Conservation (phyloP, 2,113 vertebrate genomes). For the Regulus satrapa region DNA sequence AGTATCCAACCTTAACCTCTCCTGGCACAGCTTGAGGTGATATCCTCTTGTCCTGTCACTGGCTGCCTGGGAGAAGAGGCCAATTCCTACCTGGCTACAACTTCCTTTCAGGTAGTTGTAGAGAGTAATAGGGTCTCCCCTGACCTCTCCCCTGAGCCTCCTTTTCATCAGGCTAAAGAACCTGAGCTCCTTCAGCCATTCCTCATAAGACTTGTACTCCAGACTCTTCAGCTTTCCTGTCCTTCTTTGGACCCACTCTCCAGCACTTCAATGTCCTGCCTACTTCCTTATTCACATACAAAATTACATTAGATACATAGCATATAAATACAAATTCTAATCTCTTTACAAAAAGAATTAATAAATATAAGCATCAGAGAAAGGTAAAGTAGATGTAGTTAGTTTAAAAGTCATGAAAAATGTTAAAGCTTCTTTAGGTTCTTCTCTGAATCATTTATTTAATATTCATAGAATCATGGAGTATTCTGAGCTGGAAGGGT, state of each 20-base stretch:
- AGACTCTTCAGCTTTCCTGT: not conserved
- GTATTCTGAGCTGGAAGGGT: not conserved
- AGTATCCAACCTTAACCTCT: not conserved
- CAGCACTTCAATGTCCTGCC: not conserved
- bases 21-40: not conserved
- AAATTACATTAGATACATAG: not conserved
- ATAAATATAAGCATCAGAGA: not conserved
- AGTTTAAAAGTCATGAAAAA: not conserved
- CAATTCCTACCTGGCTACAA: rapidly evolving
- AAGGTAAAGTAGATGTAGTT: not conserved
- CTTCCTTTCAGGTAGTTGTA: not conserved
- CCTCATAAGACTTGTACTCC: not conserved
- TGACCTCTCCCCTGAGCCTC: not conserved
- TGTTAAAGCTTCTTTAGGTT: not conserved
- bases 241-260: not conserved
- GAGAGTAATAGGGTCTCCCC: not conserved
- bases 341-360: not conserved
- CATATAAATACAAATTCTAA: not conserved
- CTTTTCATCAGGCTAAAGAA: not conserved
- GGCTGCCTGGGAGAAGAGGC: not conserved
- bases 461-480: not conserved
- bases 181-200: not conserved
- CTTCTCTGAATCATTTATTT: constrained; percentile 32
- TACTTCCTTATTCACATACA: not conserved
- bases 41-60: not conserved